Evolutionary conservation across 2,888 invertebrate genomes (phyloP), one percentile per base, ranked within the genome.

Genomic region (Aquatica leii): DNA sequence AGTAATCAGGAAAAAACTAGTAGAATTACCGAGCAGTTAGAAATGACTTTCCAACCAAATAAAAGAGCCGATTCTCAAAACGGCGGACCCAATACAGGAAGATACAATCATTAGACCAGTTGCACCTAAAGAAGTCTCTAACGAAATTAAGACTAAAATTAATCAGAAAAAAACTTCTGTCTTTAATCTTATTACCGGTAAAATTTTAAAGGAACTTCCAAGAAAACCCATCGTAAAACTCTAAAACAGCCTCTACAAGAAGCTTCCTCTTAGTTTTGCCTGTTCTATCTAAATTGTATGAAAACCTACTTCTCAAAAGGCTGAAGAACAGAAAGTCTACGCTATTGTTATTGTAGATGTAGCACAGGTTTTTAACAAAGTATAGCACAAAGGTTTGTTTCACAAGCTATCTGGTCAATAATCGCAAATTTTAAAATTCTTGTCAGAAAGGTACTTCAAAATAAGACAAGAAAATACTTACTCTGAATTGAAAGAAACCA

Each of bases 291-390:
- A 31, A 31, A 31, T 9, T 31, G 31, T 31, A 31, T 31, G 5
- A 31, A 31, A 31, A 31, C 4, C 9, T 31, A 31, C 31, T 31
- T 9, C 31, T 31, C 31, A 31, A 31, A 97, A 85, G 98, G 98
- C 43, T 85, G 98, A 58, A 95, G n/a, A n/a, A n/a, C n/a, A n/a
- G n/a, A n/a, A n/a, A n/a, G n/a, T n/a, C n/a, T n/a, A n/a, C n/a
- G n/a, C n/a, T n/a, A n/a, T n/a, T n/a, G n/a, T n/a, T n/a, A n/a
- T n/a, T n/a, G n/a, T n/a, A n/a, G n/a, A n/a, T n/a, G n/a, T n/a
- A n/a, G n/a, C n/a, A n/a, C n/a, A n/a, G n/a, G n/a, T n/a, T n/a
- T n/a, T n/a, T n/a, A n/a, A n/a, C n/a, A n/a, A n/a, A n/a, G n/a
- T n/a, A n/a, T n/a, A n/a, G n/a, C n/a, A n/a, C n/a, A n/a, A n/a